These are phyloP conservation scores for Gasteruption jaculator DNA, from an alignment of 2,888 invertebrate genomes.

Conservation along the genomic window DNA sequence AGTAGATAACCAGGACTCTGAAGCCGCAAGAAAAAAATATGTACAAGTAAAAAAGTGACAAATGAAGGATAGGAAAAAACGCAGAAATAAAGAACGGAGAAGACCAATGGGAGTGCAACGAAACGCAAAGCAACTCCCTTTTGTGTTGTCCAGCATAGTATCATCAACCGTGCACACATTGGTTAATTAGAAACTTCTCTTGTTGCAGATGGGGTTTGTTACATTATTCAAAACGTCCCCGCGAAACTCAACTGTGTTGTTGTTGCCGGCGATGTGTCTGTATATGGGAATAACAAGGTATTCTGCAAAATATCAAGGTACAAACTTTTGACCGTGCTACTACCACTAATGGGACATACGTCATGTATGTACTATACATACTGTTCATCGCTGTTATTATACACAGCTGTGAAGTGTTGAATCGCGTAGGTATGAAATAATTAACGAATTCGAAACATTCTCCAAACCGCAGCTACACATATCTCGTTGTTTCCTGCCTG, in stretches of 20 bases:
- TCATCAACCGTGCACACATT: conserved; percentile 24
- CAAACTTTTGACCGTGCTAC: conserved; percentile 44
- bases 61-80: conserved; percentile 9
- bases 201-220: conserved; percentile 43
- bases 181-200: conserved; percentile 51
- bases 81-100: conserved; percentile 20
- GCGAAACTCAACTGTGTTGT: conserved; percentile 37
- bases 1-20: no score
- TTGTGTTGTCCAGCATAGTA: conserved; percentile 42
- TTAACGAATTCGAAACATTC: no score
- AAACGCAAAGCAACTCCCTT: conserved; percentile 33
- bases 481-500: no score
- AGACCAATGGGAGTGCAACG: conserved; percentile 31
- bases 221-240: conserved; percentile 48
- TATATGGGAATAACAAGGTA: no score
- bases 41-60: no score
- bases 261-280: no score
- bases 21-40: no score
- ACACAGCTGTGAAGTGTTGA: conserved; percentile 31
- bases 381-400: conserved; percentile 3
- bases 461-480: no score
- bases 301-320: conserved; percentile 40
- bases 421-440: conserved; percentile 45
- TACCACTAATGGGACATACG: no score
- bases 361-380: conserved; percentile 1